Conservation (phyloP, 2,888 invertebrate genomes). For the Drosophila ustulata region DNA sequence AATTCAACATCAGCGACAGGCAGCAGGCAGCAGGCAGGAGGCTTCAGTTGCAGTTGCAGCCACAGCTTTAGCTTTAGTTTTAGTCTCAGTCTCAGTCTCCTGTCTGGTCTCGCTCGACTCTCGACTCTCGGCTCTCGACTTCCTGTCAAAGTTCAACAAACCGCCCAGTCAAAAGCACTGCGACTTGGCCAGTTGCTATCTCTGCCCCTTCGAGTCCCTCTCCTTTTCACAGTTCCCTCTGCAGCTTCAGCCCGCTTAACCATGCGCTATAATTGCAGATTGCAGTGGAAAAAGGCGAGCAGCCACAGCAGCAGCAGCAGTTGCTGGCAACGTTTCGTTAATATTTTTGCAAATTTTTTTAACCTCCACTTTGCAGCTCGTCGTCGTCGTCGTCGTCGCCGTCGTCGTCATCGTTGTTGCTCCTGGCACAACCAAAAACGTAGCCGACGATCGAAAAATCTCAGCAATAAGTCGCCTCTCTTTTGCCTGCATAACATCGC, state of each 20-base stretch:
- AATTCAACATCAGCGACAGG: constrained; percentile 46
- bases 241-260: constrained; percentile 25
- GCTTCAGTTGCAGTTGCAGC: constrained; percentile 6
- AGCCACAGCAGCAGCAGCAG: constrained; percentile 57
- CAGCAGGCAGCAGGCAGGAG: constrained; percentile 37
- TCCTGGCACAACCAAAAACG: constrained; percentile 63
- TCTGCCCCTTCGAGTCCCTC: background rate
- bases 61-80: constrained; percentile 30
- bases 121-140: constrained; percentile 69
- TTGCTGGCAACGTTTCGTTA: constrained; percentile 78
- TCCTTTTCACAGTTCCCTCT: background rate
- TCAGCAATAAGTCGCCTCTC: constrained; percentile 34
- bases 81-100: constrained; percentile 64
- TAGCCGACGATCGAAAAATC: constrained; percentile 56
- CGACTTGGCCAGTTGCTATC: constrained; percentile 40
- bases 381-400: constrained; percentile 37
- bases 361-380: constrained; percentile 78
- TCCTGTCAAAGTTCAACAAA: constrained; percentile 79
- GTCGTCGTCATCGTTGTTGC: constrained; percentile 29
- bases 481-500: constrained; percentile 46
- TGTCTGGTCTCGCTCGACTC: constrained; percentile 52
- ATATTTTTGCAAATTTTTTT: constrained; percentile 79
- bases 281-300: constrained; percentile 79
- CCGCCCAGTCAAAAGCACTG: constrained; percentile 70
- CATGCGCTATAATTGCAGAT: constrained; percentile 74